Conservation (phyloP, 2,797 vertebrate species). For the Odontamblyopus lacepedii region DNA sequence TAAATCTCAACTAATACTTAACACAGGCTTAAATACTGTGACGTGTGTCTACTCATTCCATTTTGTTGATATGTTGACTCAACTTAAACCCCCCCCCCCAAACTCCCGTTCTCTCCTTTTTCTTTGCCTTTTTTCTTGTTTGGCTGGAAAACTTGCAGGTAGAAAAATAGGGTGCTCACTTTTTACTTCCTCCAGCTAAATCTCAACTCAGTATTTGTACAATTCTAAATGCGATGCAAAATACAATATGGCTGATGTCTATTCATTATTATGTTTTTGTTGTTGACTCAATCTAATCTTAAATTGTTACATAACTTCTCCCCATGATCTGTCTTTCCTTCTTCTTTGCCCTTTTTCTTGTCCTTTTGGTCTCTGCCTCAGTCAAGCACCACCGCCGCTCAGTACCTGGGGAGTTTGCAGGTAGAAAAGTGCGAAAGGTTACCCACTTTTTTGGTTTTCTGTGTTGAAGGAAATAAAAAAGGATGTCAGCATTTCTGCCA, state of each 20-base stretch:
- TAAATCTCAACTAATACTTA: not conserved
- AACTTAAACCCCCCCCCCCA: not conserved
- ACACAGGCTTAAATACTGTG: not conserved
- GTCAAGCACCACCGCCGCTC: conserved; percentile 32
- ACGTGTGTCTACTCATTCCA: not conserved
- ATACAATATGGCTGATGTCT: no score
- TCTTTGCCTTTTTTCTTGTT: conserved; percentile 3
- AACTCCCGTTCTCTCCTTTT: conserved; percentile 6
- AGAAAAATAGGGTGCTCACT: conserved; percentile 27
- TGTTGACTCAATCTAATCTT: no score
- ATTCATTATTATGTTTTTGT: no score
- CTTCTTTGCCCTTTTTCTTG: no score
- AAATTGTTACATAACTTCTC: no score
- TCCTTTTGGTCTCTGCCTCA: conserved; percentile 31
- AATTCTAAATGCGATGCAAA: no score
- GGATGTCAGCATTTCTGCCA: conserved; percentile 39
- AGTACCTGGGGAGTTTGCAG: conserved; percentile 30
- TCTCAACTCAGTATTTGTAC: no score
- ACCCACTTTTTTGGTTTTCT: conserved; percentile 16
- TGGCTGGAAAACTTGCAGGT: not conserved
- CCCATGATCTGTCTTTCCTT: no score
- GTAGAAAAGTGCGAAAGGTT: conserved; percentile 29
- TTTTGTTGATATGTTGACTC: conserved; percentile 7
- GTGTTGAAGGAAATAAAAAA: conserved; percentile 23
- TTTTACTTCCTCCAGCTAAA: no score